These are phyloP conservation scores for Anarsia innoxiella DNA, from an alignment of 2,888 invertebrate genomes.

Conservation along the genomic window DNA sequence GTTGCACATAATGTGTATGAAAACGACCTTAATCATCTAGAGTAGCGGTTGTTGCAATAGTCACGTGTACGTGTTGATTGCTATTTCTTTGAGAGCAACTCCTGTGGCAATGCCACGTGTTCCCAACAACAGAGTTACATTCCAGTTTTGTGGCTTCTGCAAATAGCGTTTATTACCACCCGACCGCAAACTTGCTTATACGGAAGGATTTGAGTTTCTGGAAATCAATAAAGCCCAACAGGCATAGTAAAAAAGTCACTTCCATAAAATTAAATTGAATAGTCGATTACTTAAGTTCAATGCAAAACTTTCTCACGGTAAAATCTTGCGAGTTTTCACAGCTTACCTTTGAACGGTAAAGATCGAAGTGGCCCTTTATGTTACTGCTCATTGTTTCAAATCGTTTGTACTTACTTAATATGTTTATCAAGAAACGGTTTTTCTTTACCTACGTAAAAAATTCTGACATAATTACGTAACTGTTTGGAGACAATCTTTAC, in stretches of 20 bases:
- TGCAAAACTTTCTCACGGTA: not conserved
- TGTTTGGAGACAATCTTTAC: too few relatives aligned
- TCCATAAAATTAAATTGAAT: not conserved
- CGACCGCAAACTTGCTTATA: conserved; percentile 32
- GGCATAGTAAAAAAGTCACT: not conserved
- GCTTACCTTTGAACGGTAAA: too few relatives aligned
- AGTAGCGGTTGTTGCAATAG: not conserved
- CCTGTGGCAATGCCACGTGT: conserved; percentile 1
- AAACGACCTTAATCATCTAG: conserved; percentile 5
- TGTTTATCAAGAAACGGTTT: too few relatives aligned
- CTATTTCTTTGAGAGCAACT: not conserved
- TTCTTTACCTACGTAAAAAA: too few relatives aligned
- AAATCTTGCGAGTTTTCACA: too few relatives aligned
- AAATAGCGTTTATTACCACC: conserved; percentile 50
- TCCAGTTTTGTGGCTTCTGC: conserved; percentile 53
- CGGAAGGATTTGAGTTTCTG: conserved; percentile 30
- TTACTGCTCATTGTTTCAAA: too few relatives aligned
- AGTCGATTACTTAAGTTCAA: not conserved
- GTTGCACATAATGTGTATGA: conserved; percentile 3
- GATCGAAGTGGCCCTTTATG: too few relatives aligned
- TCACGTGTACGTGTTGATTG: not conserved
- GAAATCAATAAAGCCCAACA: conserved; percentile 26
- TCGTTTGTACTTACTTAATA: too few relatives aligned
- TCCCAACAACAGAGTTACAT: conserved; percentile 26
- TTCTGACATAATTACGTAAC: too few relatives aligned